phyloP scores from a whole-genome alignment of 1,140 invertebrate species.

The Dolichoris vasculosae region DNA sequence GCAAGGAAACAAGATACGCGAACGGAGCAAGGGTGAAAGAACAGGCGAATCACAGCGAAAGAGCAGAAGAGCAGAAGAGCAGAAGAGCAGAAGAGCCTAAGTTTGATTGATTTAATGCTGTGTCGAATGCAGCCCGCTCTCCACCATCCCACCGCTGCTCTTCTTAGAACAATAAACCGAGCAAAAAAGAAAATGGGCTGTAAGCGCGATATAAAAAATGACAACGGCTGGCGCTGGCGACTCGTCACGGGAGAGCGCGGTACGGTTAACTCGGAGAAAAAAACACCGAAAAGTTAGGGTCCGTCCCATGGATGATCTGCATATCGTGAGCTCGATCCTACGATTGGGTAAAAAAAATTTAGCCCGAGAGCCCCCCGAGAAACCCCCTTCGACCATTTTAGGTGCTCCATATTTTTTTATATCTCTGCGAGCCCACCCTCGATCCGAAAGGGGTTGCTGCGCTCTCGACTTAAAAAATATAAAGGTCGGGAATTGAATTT shows the following conservation, averaged over 20 bases:
- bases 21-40: not conserved
- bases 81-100: not conserved
- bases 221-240: constrained; percentile 14
- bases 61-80: not conserved
- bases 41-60: not conserved
- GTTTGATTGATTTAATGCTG: constrained; percentile 47
- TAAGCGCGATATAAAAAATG: not conserved
- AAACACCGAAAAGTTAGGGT: not conserved
- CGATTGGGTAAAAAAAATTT: not conserved
- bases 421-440: not conserved
- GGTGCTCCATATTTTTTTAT: not conserved
- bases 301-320: constrained; percentile 12
- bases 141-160: not conserved
- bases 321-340: constrained; percentile 10
- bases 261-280: not conserved
- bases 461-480: not conserved
- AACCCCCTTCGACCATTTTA: not conserved
- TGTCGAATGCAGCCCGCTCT: constrained; percentile 11
- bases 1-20: not conserved
- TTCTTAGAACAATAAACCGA: constrained; percentile 30
- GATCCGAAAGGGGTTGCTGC: not conserved
- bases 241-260: constrained; percentile 10
- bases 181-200: not conserved
- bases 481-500: not conserved
- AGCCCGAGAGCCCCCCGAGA: not conserved